phyloP scores from a whole-genome alignment of 2,113 vertebrate species.

The Meriones unguiculatus region DNA sequence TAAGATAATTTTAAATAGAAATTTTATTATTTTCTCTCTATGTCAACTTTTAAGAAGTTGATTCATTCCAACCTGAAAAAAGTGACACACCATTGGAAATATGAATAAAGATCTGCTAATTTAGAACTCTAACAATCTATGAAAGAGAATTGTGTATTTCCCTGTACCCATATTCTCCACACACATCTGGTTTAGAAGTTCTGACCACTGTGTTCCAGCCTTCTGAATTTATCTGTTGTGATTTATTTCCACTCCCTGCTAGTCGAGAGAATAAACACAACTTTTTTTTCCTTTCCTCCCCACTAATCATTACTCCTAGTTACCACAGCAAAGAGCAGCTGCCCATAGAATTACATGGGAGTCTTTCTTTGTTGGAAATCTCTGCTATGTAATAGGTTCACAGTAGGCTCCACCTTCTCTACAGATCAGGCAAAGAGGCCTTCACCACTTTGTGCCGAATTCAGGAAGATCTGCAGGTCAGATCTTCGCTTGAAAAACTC shows the following conservation, averaged over 20 bases:
- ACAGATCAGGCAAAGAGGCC: conserved; percentile 1
- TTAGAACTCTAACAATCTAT: not conserved
- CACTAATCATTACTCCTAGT: conserved; percentile 62
- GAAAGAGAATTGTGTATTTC: not conserved
- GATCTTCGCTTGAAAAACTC: conserved; percentile 34
- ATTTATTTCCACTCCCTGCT: conserved; percentile 67
- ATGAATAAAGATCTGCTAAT: not conserved
- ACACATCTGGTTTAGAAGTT: not conserved
- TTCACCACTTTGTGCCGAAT: not conserved
- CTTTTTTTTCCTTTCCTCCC: conserved; percentile 42
- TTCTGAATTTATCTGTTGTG: conserved; percentile 38
- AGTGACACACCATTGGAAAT: not conserved
- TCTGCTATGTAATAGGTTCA: not conserved
- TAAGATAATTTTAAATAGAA: not conserved
- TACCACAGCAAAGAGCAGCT: conserved; percentile 5
- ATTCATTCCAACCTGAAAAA: not conserved
- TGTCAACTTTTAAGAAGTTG: not conserved
- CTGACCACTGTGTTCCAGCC: not conserved
- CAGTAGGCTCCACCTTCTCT: not conserved
- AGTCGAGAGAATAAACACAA: conserved; percentile 41
- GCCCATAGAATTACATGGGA: conserved; percentile 40
- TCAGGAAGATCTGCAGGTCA: not conserved
- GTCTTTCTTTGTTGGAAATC: not conserved
- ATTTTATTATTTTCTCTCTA: not conserved
- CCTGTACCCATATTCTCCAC: not conserved